Percentiles rank a stretch among this genome's conserved stretches.
phyloP scores from a whole-genome alignment of 2,113 vertebrate genomes.

The Vidua chalybeata region DNA sequence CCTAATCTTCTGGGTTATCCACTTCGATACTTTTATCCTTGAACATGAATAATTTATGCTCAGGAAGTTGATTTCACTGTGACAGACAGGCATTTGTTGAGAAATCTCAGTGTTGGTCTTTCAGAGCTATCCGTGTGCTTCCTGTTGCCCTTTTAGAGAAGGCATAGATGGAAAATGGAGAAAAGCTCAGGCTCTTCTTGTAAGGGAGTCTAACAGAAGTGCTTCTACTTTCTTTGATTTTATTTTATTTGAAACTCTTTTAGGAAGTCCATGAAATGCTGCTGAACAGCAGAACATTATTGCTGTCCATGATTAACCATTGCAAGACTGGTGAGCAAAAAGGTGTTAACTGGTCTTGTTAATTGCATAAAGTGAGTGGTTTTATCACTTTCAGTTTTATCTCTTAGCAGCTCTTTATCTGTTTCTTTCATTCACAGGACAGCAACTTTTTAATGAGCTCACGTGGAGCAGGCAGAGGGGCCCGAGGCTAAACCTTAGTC shows the following conservation, averaged over 20 bases:
- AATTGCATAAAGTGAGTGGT: neutral
- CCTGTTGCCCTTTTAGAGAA: constrained; percentile 19
- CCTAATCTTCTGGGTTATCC: constrained; percentile 23
- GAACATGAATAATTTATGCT: constrained; percentile 37
- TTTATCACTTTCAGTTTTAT: neutral
- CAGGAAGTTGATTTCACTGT: constrained; percentile 25
- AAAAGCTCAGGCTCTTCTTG: neutral
- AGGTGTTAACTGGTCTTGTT: neutral
- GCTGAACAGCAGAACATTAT: neutral
- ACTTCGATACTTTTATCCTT: constrained; percentile 29
- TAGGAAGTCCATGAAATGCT: neutral
- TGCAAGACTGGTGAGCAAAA: neutral
- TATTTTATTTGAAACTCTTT: neutral
- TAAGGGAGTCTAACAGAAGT: neutral
- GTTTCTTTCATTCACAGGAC: neutral
- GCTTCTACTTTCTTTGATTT: neutral
- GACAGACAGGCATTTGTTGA: constrained; percentile 17
- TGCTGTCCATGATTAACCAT: neutral
- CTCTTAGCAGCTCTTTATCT: neutral
- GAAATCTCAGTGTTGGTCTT: neutral
- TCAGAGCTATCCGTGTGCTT: neutral
- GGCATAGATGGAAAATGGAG: neutral
- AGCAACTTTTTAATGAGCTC: constrained; percentile 17
- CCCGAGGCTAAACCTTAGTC: constrained; percentile 10
- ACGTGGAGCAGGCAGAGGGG: neutral